Evolutionary conservation across 2,888 invertebrate genomes (phyloP).

Genomic region (Euclidia mi): DNA sequence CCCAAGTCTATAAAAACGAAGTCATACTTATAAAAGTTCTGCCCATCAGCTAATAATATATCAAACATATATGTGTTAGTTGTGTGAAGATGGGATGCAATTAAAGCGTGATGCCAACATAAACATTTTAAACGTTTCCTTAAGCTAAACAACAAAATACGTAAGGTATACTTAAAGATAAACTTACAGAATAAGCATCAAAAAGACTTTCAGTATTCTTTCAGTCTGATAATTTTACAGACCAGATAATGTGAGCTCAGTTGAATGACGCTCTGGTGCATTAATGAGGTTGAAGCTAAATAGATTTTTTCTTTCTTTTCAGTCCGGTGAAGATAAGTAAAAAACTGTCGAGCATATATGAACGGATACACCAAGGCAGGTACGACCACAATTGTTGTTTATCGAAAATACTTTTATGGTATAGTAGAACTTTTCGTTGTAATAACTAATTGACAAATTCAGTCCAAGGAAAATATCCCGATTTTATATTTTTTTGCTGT

Average conservation of each 20-base stretch:
- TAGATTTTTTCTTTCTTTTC: conserved; percentile 1
- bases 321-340: not conserved
- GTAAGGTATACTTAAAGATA: not conserved
- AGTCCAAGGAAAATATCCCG: no score
- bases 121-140: no score
- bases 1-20: no score
- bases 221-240: conserved; percentile 2
- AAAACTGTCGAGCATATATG: not conserved
- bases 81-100: no score
- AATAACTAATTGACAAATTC: no score
- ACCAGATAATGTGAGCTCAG: conserved; percentile 2
- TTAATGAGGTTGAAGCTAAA: conserved; percentile 12
- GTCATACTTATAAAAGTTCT: no score
- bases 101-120: no score
- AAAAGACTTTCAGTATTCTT: not conserved
- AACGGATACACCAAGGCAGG: no score
- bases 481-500: no score
- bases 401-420: not conserved
- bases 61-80: no score
- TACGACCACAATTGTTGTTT: not conserved
- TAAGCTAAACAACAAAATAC: no score
- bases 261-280: conserved; percentile 3
- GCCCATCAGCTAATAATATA: no score
- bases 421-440: not conserved
- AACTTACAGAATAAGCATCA: not conserved